Evolutionary conservation across 2,797 vertebrate genomes (phyloP).

Genomic region (Sardinella longiceps): DNA sequence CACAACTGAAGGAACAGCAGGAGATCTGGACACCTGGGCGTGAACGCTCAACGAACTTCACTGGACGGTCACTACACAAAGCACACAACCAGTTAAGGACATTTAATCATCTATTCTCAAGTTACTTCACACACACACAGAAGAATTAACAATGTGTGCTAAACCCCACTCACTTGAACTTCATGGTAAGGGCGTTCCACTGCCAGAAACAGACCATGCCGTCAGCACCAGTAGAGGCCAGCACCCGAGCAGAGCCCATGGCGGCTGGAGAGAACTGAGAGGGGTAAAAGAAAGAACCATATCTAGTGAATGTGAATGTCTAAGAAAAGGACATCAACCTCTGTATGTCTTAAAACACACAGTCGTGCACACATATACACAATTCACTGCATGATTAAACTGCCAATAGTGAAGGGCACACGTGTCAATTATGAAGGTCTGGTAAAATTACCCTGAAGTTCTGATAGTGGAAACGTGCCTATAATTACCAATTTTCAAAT

Average conservation of each 20-base stretch:
- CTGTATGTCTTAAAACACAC: neutral
- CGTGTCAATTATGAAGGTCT: too few species aligned
- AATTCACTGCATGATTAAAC: too few species aligned
- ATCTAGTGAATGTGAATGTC: neutral
- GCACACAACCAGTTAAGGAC: slow-evolving; percentile 24
- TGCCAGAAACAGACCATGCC: slow-evolving; percentile 99
- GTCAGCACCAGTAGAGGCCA: slow-evolving; percentile 96
- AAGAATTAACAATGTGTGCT: neutral
- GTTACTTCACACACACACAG: neutral
- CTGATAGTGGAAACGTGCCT: too few species aligned
- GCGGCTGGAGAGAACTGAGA: slow-evolving; percentile 90
- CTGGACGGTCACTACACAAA: slow-evolving; percentile 82
- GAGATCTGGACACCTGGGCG: slow-evolving; percentile 96
- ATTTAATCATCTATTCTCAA: neutral
- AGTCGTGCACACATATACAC: too few species aligned
- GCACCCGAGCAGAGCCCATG: slow-evolving; percentile 87
- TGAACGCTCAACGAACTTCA: slow-evolving; percentile 95
- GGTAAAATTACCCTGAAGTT: too few species aligned
- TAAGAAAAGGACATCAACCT: neutral
- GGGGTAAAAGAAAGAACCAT: neutral
- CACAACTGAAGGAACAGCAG: slow-evolving; percentile 95
- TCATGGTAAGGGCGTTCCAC: slow-evolving; percentile 91
- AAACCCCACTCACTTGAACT: slow-evolving; percentile 85
- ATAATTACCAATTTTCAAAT: too few species aligned
- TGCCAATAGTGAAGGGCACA: too few species aligned